Base-by-base conservation (phyloP, 2,888 invertebrate species). In the Amblyteles armatorius region DNA sequence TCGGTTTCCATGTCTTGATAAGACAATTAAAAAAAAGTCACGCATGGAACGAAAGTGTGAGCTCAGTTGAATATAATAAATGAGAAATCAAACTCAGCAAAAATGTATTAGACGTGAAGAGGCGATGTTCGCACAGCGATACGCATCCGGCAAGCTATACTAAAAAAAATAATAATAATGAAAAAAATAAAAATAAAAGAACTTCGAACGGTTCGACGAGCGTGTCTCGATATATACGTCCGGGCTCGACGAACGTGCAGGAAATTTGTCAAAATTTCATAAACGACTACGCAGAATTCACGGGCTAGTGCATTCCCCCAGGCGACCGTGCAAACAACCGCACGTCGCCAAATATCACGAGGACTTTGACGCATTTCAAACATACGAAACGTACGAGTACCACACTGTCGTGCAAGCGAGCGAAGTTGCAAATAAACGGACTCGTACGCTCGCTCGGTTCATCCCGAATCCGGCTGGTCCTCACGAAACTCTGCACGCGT, bases 361-460 rank as follows among this genome's bases (percentile, higher is more conserved):
- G 67, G 72, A 72, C 77, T 77, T 77, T 81, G 72, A 81, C 77
- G 71, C 65, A 44, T 72, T 73, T 72, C 81, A 81, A 80, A 84
- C 83, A 68, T 40, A 80, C 84, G 57, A 76, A 83, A 80, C 83
- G 68, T 55, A 36, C 36, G 65, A 72, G 76, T 40, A 72, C 80
- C 83, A 36, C 79, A 80, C 80, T 67, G 71, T 77, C 71, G 68
- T 63, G 83, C 72, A 71, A 74, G 72, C 71, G 67, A 80, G 55
- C 57, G 76, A 80, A 80, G 71, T 65, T 57, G 48, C 48, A 76
- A 82, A 76, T 71, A 79, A 65, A 71, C 74, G 57, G 36, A 65
- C 65, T 63, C 71, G 48, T 76, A 67, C 55, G 71, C 19, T 79
- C 63, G 33, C 48, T 48, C 63, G 16, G 36, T 44, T 55, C 40